Base-by-base conservation (phyloP, 2,113 vertebrate genomes). In the Coptodon rendalli region DNA sequence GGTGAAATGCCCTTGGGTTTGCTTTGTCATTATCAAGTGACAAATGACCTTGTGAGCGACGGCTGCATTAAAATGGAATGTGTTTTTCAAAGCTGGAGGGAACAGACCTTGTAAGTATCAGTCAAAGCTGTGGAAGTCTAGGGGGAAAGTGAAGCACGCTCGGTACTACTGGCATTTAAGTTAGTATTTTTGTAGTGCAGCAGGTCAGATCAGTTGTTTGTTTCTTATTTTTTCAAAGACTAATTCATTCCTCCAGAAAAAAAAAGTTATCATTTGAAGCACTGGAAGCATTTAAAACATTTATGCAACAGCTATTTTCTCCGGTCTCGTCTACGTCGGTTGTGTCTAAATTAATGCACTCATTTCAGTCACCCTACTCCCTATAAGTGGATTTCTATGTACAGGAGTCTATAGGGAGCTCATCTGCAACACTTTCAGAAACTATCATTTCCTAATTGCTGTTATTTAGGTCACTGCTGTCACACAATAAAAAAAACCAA, bases 11-110 rank as follows among this genome's bases (percentile, higher is more conserved):
- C 89, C 82, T 66, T 86, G 91, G 92, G 90, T 91, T 93, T 85
- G 78, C 92, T 92, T 91, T 91, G 87, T 94, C 90, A 93, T 95
- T 90, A 94, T 91, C 89, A 89, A 90, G 89, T 92, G 92, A 94
- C 89, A 91, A 92, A 94, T 89, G 92, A 94, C 93, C 94, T 93
- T 90, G 92, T 82, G 89, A 91, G 88, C 29, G 38, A 86, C 63
- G 87, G 85, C 86, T 83, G 84, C 89, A 89, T 91, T 93, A 91
- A 93, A 93, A 89, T 85, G 89, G 89, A 95, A 94, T 91, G 86
- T 94, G 90, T 93, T 93, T 93, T 94, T 91, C 80, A 88, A 91
- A 93, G 87, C 94, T 89, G 61, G 53, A 86, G 91, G 91, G 91
- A 91, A 81, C 19, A 87, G 81, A 89, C 82, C 14, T 88, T 68